Base-by-base conservation (phyloP, 2,888 invertebrate genomes). In the Agrypnus murinus region DNA sequence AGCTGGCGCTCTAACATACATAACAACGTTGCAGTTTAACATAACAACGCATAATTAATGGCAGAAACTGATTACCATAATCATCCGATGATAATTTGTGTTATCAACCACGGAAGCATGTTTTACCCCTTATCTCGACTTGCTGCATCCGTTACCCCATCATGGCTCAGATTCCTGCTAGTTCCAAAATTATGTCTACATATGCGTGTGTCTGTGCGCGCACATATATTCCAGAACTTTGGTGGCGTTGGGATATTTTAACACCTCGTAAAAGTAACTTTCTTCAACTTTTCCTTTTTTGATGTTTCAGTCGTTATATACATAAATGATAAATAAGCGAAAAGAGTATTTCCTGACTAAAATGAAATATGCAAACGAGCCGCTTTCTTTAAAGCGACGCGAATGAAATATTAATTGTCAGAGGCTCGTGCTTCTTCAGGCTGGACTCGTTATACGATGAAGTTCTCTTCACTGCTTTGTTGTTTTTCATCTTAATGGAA, bases 1-100 rank as follows among this genome's bases (percentile, higher is more conserved):
- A 17, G 50, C 10, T 43, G 25, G 46, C 25, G 25, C 25, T 25
- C 25, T 25, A 25, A 25, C 25, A 25, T 25, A 25, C 25, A 25
- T 25, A 25, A 25, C 25, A 25, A 25, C 25, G 25, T 25, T 25
- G 25, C 25, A 14, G 31, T 60, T 31, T 14, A 63, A 58, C 58
- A 59, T 32, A 46, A 46, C 64, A 58, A 57, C 59, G 59, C 38
- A 69, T 69, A 69, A 69, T 69, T 69, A 69, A 69, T 65, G 53
- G 58, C 59, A 50, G 38, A 65, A 65, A 19, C 58, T 58, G 69
- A 69, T 69, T 69, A 69, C 69, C 69, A 69, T 69, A 69, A 69
- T 69, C 69, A 36, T 50, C 60, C 63, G 31, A 69, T 63, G 63
- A 57, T 69, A 69, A 69, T 69, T 69, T 69, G 65, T 59, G 66